phyloP scores from a whole-genome alignment of 2,113 vertebrate genomes.

The Panthera leo region DNA sequence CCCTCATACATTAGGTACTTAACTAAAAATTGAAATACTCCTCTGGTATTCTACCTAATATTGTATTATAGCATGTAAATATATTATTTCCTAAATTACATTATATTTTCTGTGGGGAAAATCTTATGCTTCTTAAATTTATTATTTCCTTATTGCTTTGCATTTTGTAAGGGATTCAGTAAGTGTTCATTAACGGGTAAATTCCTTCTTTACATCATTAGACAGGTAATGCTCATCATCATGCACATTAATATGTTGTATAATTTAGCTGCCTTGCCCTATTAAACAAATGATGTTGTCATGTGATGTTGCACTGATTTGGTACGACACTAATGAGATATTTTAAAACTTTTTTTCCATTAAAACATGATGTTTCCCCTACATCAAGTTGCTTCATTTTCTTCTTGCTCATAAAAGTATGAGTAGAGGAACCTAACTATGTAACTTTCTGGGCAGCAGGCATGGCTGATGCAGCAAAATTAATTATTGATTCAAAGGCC shows the following conservation, averaged over 20 bases:
- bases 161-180: not conserved
- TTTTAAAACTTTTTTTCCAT: not conserved
- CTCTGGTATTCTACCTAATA: not conserved
- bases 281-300: not conserved
- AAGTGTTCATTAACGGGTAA: not conserved
- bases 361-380: not conserved
- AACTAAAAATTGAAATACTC: not conserved
- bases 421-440: not conserved
- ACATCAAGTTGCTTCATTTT: not conserved
- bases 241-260: not conserved
- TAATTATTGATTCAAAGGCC: conserved; percentile 56
- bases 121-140: conserved; percentile 13
- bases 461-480: conserved; percentile 52
- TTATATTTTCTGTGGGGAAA: not conserved
- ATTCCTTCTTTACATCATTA: conserved; percentile 30
- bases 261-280: conserved; percentile 34
- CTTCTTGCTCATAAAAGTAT: not conserved
- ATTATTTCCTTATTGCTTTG: not conserved
- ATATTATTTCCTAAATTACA: not conserved
- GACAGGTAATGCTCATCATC: not conserved
- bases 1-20: not conserved
- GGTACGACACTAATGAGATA: not conserved
- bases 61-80: not conserved
- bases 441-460: not conserved
- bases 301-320: not conserved